Percentiles rank a stretch among this genome's conserved stretches.
Conservation (phyloP, 2,797 vertebrate species). For the Lepus oiostolus region DNA sequence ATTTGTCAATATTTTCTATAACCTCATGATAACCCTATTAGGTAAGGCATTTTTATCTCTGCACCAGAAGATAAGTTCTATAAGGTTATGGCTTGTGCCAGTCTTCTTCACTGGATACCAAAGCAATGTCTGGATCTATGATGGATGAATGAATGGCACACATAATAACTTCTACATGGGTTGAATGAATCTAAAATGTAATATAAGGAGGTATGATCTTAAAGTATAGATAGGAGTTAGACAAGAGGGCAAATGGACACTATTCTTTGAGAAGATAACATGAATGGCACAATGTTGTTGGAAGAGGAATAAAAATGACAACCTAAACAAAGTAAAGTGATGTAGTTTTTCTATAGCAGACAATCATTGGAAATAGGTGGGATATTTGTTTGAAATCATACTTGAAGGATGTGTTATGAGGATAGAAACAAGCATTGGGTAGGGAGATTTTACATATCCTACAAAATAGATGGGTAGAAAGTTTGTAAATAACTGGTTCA, state of each 20-base stretch:
- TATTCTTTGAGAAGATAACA: background rate
- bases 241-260: background rate
- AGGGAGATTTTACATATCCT: background rate
- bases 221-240: background rate
- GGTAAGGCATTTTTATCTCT: background rate
- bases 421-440: background rate
- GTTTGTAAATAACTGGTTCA: background rate
- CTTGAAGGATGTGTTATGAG: background rate
- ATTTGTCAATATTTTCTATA: background rate
- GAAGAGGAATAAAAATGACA: background rate
- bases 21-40: background rate
- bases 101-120: background rate
- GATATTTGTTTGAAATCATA: background rate
- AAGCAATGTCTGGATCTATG: background rate
- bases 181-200: background rate
- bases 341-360: background rate
- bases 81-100: background rate
- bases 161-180: background rate
- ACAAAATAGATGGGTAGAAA: background rate
- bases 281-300: background rate
- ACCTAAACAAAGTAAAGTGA: background rate
- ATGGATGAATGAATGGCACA: background rate
- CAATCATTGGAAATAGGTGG: background rate
- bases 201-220: background rate
- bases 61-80: background rate